These are phyloP conservation scores for Scomberomorus guttatus DNA, from an alignment of 2,797 vertebrate species.

Conservation along the genomic window DNA sequence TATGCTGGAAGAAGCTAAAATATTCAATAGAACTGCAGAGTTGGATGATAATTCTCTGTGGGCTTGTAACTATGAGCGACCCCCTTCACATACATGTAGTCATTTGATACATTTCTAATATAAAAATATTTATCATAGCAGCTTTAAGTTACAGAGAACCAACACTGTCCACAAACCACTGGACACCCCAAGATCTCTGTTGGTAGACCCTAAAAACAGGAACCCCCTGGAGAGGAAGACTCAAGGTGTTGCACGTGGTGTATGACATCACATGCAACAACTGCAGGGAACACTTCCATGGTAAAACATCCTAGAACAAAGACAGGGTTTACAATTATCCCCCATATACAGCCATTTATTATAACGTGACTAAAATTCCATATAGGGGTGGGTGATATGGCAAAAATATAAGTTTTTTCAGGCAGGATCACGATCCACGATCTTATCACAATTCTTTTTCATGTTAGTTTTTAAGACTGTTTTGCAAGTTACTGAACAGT, in stretches of 20 bases:
- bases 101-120: background rate
- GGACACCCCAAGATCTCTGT: background rate
- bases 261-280: background rate
- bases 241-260: background rate
- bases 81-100: background rate
- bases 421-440: no score
- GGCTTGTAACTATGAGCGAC: background rate
- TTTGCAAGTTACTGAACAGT: no score
- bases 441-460: no score
- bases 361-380: background rate
- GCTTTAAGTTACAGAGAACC: constrained; percentile 21
- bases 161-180: constrained; percentile 5
- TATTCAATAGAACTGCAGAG: background rate
- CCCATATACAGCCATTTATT: background rate
- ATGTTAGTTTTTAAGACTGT: no score
- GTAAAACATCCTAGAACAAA: background rate
- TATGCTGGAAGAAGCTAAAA: background rate
- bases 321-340: background rate
- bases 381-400: no score
- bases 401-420: no score
- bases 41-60: background rate
- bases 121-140: constrained; percentile 10
- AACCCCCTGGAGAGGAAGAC: background rate
- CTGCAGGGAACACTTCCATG: background rate
- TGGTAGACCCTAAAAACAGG: constrained; percentile 3